Evolutionary conservation across 1,140 invertebrate genomes (phyloP).

Genomic region (Acromyrmex echinatior): DNA sequence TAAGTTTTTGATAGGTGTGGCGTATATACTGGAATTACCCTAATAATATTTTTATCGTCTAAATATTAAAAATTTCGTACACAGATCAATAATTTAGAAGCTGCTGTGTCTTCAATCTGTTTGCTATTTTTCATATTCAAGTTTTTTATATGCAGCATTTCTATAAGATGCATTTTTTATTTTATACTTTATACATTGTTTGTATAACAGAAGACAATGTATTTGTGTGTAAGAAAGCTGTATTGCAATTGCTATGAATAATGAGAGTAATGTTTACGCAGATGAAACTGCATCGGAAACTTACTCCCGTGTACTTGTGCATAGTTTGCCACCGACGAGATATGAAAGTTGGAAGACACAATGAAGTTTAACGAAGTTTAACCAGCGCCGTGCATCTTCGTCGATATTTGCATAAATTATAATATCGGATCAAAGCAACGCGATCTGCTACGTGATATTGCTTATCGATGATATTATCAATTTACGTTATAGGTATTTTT

Average conservation of each 20-base stretch:
- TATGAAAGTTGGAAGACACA: constrained; percentile 55
- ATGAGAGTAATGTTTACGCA: constrained; percentile 53
- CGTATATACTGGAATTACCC: no score
- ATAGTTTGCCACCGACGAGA: constrained; percentile 55
- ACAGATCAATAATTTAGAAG: not conserved
- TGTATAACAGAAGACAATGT: not conserved
- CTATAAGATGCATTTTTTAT: not conserved
- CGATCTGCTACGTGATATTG: constrained; percentile 48
- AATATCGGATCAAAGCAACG: constrained; percentile 52
- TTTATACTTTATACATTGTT: not conserved
- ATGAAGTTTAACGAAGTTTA: constrained; percentile 57
- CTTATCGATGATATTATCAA: constrained; percentile 37
- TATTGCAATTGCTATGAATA: constrained; percentile 50
- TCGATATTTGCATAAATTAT: constrained; percentile 60
- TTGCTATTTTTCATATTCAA: not conserved
- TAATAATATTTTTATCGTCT: not conserved
- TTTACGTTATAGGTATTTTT: constrained; percentile 21
- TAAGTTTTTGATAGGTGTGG: no score
- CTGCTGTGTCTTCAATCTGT: not conserved
- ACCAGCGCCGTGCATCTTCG: constrained; percentile 25
- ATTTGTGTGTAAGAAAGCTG: not conserved
- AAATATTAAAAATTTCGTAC: not conserved
- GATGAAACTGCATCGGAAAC: constrained; percentile 41
- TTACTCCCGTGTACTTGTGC: constrained; percentile 33
- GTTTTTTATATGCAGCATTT: not conserved